A percentile compares a stretch with the other conserved stretches of the same genome.
Evolutionary conservation across 1,140 invertebrate genomes (phyloP).

Genomic region (Nilaparvata lugens): DNA sequence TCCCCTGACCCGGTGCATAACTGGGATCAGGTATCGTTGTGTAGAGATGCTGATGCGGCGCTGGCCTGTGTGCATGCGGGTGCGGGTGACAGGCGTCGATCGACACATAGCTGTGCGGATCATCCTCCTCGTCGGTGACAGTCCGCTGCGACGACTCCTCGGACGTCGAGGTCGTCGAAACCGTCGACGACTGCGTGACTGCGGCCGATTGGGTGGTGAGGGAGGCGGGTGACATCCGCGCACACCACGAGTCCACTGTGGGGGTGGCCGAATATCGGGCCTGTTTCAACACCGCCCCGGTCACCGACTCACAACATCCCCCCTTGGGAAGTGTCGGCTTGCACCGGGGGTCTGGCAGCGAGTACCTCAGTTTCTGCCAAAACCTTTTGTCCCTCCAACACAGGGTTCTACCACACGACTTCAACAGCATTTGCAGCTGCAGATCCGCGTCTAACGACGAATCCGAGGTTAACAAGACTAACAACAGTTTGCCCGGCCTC

Average conservation of each 20-base stretch:
- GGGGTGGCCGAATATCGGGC: conserved; percentile 48
- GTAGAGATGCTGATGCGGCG: conserved; percentile 45
- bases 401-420: conserved; percentile 74
- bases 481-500: conserved; percentile 49
- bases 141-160: conserved; percentile 44
- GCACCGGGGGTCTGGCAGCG: conserved; percentile 61
- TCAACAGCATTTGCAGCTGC: conserved; percentile 66
- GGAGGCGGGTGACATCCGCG: conserved; percentile 31
- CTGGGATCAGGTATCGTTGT: conserved; percentile 44
- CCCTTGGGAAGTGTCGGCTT: conserved; percentile 11
- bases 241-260: conserved; percentile 40
- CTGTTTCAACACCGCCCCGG: conserved; percentile 21
- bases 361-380: conserved; percentile 83
- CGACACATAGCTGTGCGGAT: conserved; percentile 38
- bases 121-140: conserved; percentile 47
- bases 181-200: conserved; percentile 51
- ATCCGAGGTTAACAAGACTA: conserved; percentile 57
- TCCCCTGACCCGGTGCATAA: conserved; percentile 29
- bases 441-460: conserved; percentile 70
- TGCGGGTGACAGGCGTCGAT: conserved; percentile 31
- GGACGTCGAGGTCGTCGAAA: conserved; percentile 39
- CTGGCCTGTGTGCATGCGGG: conserved; percentile 33
- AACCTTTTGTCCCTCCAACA: conserved; percentile 78
- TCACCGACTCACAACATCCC: conserved; percentile 13
- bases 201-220: conserved; percentile 31